Conservation (phyloP, 2,113 vertebrate species). For the Leuciscus idus region DNA sequence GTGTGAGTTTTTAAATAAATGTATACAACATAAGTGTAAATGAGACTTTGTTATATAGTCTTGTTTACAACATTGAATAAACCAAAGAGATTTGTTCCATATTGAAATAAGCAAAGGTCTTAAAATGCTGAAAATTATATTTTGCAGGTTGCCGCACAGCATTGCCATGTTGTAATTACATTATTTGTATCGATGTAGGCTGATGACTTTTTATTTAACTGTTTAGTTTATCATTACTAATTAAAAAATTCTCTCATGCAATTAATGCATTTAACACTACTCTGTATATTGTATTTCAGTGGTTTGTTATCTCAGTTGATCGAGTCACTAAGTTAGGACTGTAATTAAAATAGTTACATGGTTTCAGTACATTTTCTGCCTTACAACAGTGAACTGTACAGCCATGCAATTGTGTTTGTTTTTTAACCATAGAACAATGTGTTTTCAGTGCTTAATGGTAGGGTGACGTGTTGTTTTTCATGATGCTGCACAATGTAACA, state of each 20-base stretch:
- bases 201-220: neutral
- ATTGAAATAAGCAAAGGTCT: neutral
- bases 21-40: neutral
- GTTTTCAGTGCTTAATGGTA: neutral
- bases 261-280: neutral
- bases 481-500: neutral
- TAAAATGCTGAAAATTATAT: neutral
- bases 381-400: neutral
- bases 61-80: conserved; percentile 5
- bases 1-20: neutral
- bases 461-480: neutral
- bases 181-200: neutral
- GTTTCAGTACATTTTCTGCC: neutral
- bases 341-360: neutral
- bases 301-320: neutral
- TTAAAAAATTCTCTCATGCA: neutral
- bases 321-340: neutral
- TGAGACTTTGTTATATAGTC: neutral
- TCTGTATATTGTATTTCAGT: neutral
- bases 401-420: neutral
- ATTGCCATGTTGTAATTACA: neutral
- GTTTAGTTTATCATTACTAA: neutral
- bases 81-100: conserved; percentile 10
- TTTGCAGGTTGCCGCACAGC: neutral
- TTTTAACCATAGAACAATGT: neutral